Evolutionary conservation across 2,888 invertebrate species (phyloP).

Genomic region (Malthinus seriepunctatus): DNA sequence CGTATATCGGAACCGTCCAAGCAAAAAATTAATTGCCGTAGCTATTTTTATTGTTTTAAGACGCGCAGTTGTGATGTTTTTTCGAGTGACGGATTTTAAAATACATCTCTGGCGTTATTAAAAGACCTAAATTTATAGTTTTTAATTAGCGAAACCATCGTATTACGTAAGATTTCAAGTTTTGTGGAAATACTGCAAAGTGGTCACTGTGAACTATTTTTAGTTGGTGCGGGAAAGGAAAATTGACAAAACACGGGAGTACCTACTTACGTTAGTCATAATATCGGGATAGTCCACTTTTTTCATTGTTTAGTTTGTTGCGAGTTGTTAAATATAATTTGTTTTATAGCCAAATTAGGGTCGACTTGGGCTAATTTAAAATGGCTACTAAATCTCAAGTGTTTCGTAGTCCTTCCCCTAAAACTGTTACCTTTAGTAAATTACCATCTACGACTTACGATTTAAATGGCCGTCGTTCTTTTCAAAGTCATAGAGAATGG

Average conservation of each 20-base stretch:
- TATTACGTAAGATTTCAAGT: background rate
- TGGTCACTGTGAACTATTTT: slow-evolving; percentile 42
- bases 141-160: too few relatives aligned
- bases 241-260: slow-evolving; percentile 48
- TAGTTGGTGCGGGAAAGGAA: slow-evolving; percentile 39
- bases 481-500: slow-evolving; percentile 52
- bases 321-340: background rate
- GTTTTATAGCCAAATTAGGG: background rate
- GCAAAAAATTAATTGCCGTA: background rate
- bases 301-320: slow-evolving; percentile 11
- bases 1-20: too few relatives aligned
- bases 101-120: background rate
- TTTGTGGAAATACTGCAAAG: background rate
- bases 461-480: slow-evolving; percentile 49
- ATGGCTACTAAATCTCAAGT: slow-evolving; percentile 58
- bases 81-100: slow-evolving; percentile 1
- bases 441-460: slow-evolving; percentile 60
- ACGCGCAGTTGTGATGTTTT: background rate
- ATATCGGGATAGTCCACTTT: slow-evolving; percentile 43
- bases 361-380: background rate
- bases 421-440: slow-evolving; percentile 67
- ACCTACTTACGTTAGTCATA: slow-evolving; percentile 46
- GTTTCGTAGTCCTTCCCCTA: slow-evolving; percentile 65
- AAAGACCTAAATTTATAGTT: too few relatives aligned
- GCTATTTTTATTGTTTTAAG: slow-evolving; percentile 5